Conservation (phyloP, 1,140 invertebrate species). For the Drosophila parabipectinata region DNA sequence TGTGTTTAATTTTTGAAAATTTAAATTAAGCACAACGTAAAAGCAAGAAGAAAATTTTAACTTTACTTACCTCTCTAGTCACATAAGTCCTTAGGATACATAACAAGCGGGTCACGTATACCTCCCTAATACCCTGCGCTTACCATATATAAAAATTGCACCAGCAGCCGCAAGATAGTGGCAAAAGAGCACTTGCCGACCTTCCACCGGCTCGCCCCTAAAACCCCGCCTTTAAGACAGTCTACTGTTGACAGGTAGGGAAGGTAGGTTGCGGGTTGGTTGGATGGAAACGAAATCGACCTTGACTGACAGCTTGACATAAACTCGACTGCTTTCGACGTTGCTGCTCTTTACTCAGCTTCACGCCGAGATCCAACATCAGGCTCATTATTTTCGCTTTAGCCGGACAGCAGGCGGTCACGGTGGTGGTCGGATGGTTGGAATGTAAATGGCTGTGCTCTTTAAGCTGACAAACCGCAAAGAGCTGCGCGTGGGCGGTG, state of each 20-base stretch:
- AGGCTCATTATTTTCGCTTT: conserved; percentile 80
- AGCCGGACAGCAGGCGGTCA: conserved; percentile 58
- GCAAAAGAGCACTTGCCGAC: conserved; percentile 77
- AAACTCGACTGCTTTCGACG: conserved; percentile 72
- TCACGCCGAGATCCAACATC: conserved; percentile 54
- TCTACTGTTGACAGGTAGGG: conserved; percentile 50
- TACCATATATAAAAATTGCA: conserved; percentile 73
- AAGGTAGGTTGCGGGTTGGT: conserved; percentile 22
- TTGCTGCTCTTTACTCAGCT: conserved; percentile 50
- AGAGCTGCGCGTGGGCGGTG: conserved; percentile 28
- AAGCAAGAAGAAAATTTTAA: background rate
- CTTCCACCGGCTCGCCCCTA: conserved; percentile 17
- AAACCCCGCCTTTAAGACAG: conserved; percentile 11
- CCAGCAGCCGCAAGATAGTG: conserved; percentile 70
- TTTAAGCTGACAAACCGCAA: conserved; percentile 64
- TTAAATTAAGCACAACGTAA: no score
- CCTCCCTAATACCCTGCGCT: conserved; percentile 29
- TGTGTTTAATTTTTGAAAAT: background rate
- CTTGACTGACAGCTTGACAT: conserved; percentile 82
- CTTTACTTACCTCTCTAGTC: background rate
- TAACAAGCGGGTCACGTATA: conserved; percentile 7
- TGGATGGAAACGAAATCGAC: conserved; percentile 71
- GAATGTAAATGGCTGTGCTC: conserved; percentile 36
- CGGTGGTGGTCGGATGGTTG: conserved; percentile 17
- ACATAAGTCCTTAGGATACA: background rate